Evolutionary conservation across 2,797 vertebrate genomes (phyloP).

Genomic region (Furcifer pardalis): DNA sequence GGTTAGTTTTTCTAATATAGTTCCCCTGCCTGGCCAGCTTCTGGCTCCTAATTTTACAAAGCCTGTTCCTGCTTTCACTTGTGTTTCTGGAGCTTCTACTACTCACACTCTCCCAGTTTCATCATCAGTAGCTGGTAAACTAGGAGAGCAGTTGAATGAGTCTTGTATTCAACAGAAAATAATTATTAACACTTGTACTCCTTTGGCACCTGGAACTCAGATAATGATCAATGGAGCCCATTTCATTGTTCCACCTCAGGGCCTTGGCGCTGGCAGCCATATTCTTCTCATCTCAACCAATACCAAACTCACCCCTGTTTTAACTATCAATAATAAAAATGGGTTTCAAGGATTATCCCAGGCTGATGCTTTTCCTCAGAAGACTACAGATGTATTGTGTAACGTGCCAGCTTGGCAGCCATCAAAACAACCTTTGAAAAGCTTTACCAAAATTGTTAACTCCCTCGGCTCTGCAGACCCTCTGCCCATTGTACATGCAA

Average conservation of each 20-base stretch:
- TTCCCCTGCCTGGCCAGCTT: slow-evolving; percentile 67
- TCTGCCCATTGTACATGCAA: slow-evolving; percentile 65
- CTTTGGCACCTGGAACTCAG: slow-evolving; percentile 92
- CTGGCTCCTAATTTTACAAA: slow-evolving; percentile 67
- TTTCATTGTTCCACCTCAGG: slow-evolving; percentile 93
- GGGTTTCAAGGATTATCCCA: slow-evolving; percentile 63
- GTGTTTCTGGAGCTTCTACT: slow-evolving; percentile 49
- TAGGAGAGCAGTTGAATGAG: slow-evolving; percentile 69
- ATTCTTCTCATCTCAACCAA: slow-evolving; percentile 88
- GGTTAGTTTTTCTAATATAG: slow-evolving; percentile 61
- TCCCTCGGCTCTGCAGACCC: slow-evolving; percentile 69
- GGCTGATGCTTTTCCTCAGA: slow-evolving; percentile 69
- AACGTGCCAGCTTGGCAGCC: slow-evolving; percentile 67
- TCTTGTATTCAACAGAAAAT: slow-evolving; percentile 87
- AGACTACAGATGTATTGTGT: slow-evolving; percentile 65
- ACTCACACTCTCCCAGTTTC: slow-evolving; percentile 59
- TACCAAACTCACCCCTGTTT: slow-evolving; percentile 71
- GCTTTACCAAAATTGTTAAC: slow-evolving; percentile 76
- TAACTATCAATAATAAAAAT: slow-evolving; percentile 67
- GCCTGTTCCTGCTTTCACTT: slow-evolving; percentile 53
- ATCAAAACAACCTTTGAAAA: slow-evolving; percentile 71
- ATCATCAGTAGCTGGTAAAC: slow-evolving; percentile 58
- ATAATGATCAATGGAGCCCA: slow-evolving; percentile 91
- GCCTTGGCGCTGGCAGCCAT: slow-evolving; percentile 92
- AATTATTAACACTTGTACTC: slow-evolving; percentile 90